A percentile compares a stretch with the other conserved stretches of the same genome.
Conservation (phyloP, 2,888 invertebrate genomes). For the Tenthredo livida region DNA sequence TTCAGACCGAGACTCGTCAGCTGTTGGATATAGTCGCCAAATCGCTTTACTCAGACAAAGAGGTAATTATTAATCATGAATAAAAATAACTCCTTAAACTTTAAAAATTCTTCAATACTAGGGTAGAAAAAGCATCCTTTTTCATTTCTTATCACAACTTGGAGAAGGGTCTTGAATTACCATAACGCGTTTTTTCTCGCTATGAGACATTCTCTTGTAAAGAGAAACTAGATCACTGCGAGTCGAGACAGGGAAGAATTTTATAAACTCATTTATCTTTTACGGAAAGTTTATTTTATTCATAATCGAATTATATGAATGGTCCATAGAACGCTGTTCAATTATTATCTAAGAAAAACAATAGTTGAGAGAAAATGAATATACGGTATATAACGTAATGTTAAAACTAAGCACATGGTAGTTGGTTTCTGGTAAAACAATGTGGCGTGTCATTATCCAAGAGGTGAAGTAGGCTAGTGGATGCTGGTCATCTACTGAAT, state of each 20-base stretch:
- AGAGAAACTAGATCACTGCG: conserved; percentile 16
- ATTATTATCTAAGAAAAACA: not conserved
- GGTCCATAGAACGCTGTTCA: not conserved
- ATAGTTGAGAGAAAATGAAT: not conserved
- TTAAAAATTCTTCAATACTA: not conserved
- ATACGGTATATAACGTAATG: not conserved
- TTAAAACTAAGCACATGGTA: not conserved
- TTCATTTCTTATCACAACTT: not conserved
- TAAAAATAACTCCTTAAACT: not conserved
- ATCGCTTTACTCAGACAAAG: conserved; percentile 98
- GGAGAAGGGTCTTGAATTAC: not conserved
- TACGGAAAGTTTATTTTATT: not conserved
- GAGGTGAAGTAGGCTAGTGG: conserved; percentile 15
- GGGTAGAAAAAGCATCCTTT: not conserved
- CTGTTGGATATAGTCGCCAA: conserved; percentile 97
- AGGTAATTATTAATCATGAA: conserved; percentile 81
- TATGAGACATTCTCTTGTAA: not conserved
- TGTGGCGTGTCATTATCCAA: not conserved
- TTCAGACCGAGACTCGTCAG: conserved; percentile 98
- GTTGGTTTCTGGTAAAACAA: conserved; percentile 39
- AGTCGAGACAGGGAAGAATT: conserved; percentile 3
- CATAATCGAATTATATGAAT: not conserved
- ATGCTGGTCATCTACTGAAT: conserved; percentile 46
- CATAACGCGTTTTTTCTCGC: conserved; percentile 25
- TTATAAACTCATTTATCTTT: not conserved